Evolutionary conservation across 2,797 vertebrate species (phyloP).

Genomic region (Merluccius polli): DNA sequence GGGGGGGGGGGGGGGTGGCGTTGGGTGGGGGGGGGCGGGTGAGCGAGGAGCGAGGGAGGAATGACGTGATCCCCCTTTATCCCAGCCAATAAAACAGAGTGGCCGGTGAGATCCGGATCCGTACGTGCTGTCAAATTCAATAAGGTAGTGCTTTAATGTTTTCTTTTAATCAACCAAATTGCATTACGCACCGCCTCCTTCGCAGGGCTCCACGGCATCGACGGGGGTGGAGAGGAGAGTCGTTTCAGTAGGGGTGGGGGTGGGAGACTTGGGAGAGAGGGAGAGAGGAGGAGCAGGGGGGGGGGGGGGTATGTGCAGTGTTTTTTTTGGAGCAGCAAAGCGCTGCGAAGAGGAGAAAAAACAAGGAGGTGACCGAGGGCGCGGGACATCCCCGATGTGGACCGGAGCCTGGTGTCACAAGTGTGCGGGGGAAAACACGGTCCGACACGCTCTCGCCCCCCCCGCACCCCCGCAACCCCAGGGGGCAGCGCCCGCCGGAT

Average conservation of each 20-base stretch:
- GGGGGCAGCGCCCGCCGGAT: conserved; percentile 33
- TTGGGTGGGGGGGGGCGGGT: conserved; percentile 37
- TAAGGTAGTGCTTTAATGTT: conserved; percentile 84
- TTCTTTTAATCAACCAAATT: conserved; percentile 88
- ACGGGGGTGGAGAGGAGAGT: conserved; percentile 26
- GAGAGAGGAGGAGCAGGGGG: neutral
- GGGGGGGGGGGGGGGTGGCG: conserved; percentile 43
- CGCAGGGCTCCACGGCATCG: conserved; percentile 39
- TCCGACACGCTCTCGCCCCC: too few relatives aligned
- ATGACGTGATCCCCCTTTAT: conserved; percentile 80
- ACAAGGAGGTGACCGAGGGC: neutral
- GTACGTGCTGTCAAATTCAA: conserved; percentile 84
- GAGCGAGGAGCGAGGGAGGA: conserved; percentile 42
- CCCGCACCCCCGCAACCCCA: too few relatives aligned
- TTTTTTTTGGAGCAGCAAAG: neutral
- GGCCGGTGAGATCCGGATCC: conserved; percentile 76
- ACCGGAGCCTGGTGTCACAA: neutral
- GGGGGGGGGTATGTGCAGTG: neutral
- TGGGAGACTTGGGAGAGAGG: neutral
- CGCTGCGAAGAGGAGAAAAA: neutral
- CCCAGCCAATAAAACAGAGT: conserved; percentile 82
- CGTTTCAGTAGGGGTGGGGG: conserved; percentile 8
- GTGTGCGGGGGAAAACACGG: too few relatives aligned
- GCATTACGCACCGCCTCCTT: conserved; percentile 74
- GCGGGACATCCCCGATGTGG: neutral